These are phyloP conservation scores for Dicyrtomina minuta DNA, from an alignment of 2,888 invertebrate species.

Conservation along the genomic window DNA sequence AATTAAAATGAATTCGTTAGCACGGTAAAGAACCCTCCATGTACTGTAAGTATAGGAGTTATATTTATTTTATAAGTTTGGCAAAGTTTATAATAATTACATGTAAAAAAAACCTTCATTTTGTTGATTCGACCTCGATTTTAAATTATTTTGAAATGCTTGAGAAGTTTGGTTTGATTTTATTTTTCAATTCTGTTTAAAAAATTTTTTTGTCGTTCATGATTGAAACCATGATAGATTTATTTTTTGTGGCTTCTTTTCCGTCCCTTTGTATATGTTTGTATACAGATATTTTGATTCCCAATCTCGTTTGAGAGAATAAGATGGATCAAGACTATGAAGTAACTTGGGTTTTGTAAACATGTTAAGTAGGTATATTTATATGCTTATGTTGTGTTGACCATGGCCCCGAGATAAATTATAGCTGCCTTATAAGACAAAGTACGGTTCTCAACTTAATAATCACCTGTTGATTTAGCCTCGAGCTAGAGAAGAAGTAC, in stretches of 20 bases:
- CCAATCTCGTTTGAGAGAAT: neutral
- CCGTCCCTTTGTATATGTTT: neutral
- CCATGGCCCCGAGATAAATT: slow-evolving; percentile 36
- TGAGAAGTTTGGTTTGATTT: too few relatives aligned
- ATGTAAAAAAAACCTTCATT: too few relatives aligned
- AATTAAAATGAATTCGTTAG: too few relatives aligned
- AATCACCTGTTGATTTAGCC: slow-evolving; percentile 45
- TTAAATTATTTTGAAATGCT: too few relatives aligned
- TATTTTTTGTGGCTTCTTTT: slow-evolving; percentile 8
- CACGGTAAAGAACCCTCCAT: too few relatives aligned
- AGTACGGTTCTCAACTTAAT: slow-evolving; percentile 39
- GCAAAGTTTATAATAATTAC: too few relatives aligned
- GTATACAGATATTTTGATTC: neutral
- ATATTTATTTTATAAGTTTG: too few relatives aligned
- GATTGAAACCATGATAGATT: slow-evolving; percentile 10
- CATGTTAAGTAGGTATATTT: slow-evolving; percentile 14
- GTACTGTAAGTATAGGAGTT: too few relatives aligned
- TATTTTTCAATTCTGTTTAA: neutral
- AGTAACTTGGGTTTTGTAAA: slow-evolving; percentile 14
- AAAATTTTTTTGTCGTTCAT: neutral
- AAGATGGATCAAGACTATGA: neutral
- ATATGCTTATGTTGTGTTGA: slow-evolving; percentile 15
- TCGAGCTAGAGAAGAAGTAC: slow-evolving; percentile 34
- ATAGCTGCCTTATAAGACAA: slow-evolving; percentile 38
- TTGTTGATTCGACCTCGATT: too few relatives aligned